Percentiles rank a stretch among this genome's conserved stretches.
Evolutionary conservation across 2,888 invertebrate species (phyloP).

Genomic region (Xylophagus ater): DNA sequence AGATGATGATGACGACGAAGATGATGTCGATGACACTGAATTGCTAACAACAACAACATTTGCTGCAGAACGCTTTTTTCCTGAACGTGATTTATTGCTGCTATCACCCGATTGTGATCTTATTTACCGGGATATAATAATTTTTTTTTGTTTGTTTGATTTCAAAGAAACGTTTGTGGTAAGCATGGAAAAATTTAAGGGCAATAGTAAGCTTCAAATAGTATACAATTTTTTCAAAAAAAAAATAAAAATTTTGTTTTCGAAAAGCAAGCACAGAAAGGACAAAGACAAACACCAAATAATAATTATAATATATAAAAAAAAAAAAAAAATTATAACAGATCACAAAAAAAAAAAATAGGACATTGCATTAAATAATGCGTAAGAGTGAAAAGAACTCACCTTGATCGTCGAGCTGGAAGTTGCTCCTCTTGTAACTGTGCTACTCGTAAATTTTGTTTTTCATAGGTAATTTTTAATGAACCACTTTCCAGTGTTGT

Average conservation of each 20-base stretch:
- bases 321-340: slow-evolving; percentile 8
- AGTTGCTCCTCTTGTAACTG: slow-evolving; percentile 39
- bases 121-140: slow-evolving; percentile 10
- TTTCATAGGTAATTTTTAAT: slow-evolving; percentile 45
- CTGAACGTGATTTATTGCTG: slow-evolving; percentile 29
- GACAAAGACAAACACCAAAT: slow-evolving; percentile 3
- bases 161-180: slow-evolving; percentile 13
- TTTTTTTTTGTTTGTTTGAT: slow-evolving; percentile 11
- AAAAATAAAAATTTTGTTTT: neutral
- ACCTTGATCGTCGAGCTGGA: slow-evolving; percentile 48
- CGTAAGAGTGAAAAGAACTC: slow-evolving; percentile 21
- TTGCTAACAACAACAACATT: slow-evolving; percentile 13
- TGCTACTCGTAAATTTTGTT: slow-evolving; percentile 41
- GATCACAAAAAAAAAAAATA: slow-evolving; percentile 15
- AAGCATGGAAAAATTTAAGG: slow-evolving; percentile 20
- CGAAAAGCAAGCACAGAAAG: slow-evolving; percentile 4
- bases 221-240: no score
- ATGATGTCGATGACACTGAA: slow-evolving; percentile 20
- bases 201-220: slow-evolving; percentile 14
- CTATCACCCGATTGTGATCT: slow-evolving; percentile 25
- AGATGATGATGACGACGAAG: slow-evolving; percentile 19
- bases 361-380: slow-evolving; percentile 16
- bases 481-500: slow-evolving; percentile 41
- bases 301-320: slow-evolving; percentile 1
- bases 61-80: slow-evolving; percentile 35